A percentile compares a stretch with the other conserved stretches of the same genome.
These are phyloP conservation scores for Catagonus wagneri DNA, from an alignment of 2,113 vertebrate genomes.

Conservation along the genomic window DNA sequence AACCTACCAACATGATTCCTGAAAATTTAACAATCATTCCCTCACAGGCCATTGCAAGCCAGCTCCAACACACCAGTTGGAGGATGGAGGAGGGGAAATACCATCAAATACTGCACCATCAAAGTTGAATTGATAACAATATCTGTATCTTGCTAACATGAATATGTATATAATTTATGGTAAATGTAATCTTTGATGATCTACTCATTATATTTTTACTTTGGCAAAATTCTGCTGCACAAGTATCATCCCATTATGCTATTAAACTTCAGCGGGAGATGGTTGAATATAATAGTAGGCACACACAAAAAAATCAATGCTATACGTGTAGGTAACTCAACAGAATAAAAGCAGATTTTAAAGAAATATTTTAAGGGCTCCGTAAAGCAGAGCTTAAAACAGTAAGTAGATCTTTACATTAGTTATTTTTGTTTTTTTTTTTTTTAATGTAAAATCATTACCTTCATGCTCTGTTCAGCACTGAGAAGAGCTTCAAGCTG, in stretches of 20 bases:
- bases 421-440: not conserved
- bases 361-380: conserved; percentile 4
- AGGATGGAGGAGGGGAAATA: rapidly evolving
- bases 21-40: not conserved
- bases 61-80: not conserved
- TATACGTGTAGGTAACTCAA: not conserved
- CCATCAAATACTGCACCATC: not conserved
- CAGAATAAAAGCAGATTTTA: conserved; percentile 50
- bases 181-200: not conserved
- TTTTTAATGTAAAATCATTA: conserved; percentile 41
- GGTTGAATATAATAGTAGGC: not conserved
- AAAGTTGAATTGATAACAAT: not conserved
- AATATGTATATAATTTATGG: not conserved
- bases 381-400: not conserved
- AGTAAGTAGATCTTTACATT: not conserved
- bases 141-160: not conserved
- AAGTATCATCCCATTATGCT: not conserved
- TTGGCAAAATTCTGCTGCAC: not conserved
- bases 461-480: conserved; percentile 60
- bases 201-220: conserved; percentile 17
- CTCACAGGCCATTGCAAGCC: not conserved
- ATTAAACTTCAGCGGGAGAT: not conserved
- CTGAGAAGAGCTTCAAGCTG: conserved; percentile 69
- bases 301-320: conserved; percentile 41
- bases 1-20: not conserved